Evolutionary conservation across 2,113 vertebrate species (phyloP), one percentile per base, ranked within the genome.

Genomic region (Ictalurus punctatus): DNA sequence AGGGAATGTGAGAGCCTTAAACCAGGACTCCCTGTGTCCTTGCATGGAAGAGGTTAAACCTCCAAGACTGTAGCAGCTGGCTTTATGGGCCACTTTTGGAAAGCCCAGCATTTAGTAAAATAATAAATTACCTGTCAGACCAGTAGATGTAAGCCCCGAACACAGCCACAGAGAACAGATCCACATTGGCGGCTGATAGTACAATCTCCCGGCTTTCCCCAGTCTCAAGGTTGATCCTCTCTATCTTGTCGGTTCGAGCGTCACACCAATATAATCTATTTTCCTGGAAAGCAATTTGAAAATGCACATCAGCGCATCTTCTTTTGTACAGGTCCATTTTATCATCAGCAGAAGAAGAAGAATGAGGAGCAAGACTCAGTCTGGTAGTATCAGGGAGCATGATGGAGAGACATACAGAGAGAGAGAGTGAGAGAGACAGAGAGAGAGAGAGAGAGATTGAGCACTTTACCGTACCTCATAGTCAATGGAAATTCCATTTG

Each of bases 91-190:
- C 87, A 95, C 94, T 93, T 93, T 93, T 95, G 88, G 87, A 93
- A 95, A 95, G 92, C 95, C 91, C 91, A 96, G 96, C 94, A 94
- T 95, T 96, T 95, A 96, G 94, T 95, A 95, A 97, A 96, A 97
- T 95, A 97, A 97, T 96, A 96, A 97, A 98, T 98, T 98, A 99
- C 98, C 98, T 99, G 98, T 99, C 98, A 98, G 98, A 99, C 98
- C 98, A 99, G 96, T 99, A 99, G 96, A 99, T 99, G 96, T 99
- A 99, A 95, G 98, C 97, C 91, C 98, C 98, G 82, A 99, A 99
- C 96, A 99, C 98, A 3, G 97, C 96, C 61, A 99, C 97, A 21
- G 98, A 99, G 96, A 99, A 99, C 95, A 99, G 96, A 96, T 99
- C 98, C 94, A 99, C 97, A 91, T 98, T 99, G 96, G 96, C 97